Evolutionary conservation across 2,797 vertebrate genomes (phyloP).

Genomic region (Melanotaenia pygmaea): DNA sequence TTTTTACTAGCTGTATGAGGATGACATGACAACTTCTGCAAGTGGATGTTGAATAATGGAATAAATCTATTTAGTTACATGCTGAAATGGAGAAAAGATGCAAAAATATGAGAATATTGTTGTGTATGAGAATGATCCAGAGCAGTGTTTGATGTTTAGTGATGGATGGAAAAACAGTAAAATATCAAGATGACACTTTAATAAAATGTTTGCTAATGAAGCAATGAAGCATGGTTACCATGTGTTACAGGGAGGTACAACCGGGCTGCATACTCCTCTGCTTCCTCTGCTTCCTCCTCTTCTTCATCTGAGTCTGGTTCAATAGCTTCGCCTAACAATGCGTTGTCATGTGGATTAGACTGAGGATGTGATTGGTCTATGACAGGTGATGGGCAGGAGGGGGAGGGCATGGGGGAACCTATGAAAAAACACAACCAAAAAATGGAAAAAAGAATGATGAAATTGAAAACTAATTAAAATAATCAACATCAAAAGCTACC

Average conservation of each 20-base stretch:
- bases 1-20: too few species aligned
- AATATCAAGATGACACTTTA: neutral
- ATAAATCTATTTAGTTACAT: too few species aligned
- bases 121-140: too few species aligned
- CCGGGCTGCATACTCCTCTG: slow-evolving; percentile 67
- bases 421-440: slow-evolving; percentile 56
- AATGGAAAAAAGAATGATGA: slow-evolving; percentile 36
- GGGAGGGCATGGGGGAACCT: slow-evolving; percentile 80
- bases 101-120: too few species aligned
- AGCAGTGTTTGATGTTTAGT: too few species aligned
- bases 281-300: slow-evolving; percentile 59
- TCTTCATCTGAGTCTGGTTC: slow-evolving; percentile 67
- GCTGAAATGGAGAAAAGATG: too few species aligned
- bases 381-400: slow-evolving; percentile 76
- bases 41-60: too few species aligned
- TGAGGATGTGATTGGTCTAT: slow-evolving; percentile 77
- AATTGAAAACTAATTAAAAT: slow-evolving; percentile 44
- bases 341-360: slow-evolving; percentile 66
- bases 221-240: slow-evolving; percentile 65
- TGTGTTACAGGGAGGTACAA: slow-evolving; percentile 74
- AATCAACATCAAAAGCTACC: slow-evolving; percentile 7
- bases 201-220: slow-evolving; percentile 8
- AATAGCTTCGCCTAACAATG: slow-evolving; percentile 60
- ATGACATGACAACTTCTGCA: too few species aligned
- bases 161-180: neutral